Base-by-base conservation (phyloP, 1,140 invertebrate genomes). In the Drosophila pseudoobscura region DNA sequence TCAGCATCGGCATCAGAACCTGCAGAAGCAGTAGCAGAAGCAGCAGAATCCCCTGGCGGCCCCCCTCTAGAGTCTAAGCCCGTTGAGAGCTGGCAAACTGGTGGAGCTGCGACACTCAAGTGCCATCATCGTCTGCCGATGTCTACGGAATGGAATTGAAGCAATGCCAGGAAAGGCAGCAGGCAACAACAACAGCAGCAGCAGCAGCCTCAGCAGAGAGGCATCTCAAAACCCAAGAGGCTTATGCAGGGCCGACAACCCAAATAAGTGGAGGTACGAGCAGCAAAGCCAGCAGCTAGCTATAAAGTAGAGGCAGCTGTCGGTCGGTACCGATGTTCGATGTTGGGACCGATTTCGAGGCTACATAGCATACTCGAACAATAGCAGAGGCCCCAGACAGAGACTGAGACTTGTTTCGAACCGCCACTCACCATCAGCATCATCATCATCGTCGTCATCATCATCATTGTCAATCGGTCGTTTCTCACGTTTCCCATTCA, bases 61-160 rank as follows among this genome's bases (percentile, higher is more conserved):
- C 45, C 62, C 69, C 61, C 71, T 50, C 46, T 77, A 70, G 70
- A 79, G 80, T 50, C 72, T 76, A 75, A 74, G 64, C 70, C 74
- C 68, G 74, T 73, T 65, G 62, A 61, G 68, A 31, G 3, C 31
- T 31, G 31, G 31, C 35, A 39, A 76, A 51, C 65, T 74, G 70
- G 46, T 61, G 47, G 55, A 50, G 59, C 39, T 51, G 59, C 31
- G 7, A 39, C 54, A 64, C 60, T 85, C 78, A 87, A 85, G 82
- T 85, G 83, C 70, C 82, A 82, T 88, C 83, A 80, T 69, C 76
- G 63, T 78, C 75, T 75, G 63, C 60, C 70, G 74, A 73, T 74
- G 78, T 53, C 64, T 75, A 61, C 41, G 63, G 63, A 76, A 80
- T 79, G 63, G 60, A 79, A 76, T 66, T 77, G 72, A 63, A 65